Evolutionary conservation across 2,888 invertebrate genomes (phyloP).

Genomic region (Dendrolimus pini): DNA sequence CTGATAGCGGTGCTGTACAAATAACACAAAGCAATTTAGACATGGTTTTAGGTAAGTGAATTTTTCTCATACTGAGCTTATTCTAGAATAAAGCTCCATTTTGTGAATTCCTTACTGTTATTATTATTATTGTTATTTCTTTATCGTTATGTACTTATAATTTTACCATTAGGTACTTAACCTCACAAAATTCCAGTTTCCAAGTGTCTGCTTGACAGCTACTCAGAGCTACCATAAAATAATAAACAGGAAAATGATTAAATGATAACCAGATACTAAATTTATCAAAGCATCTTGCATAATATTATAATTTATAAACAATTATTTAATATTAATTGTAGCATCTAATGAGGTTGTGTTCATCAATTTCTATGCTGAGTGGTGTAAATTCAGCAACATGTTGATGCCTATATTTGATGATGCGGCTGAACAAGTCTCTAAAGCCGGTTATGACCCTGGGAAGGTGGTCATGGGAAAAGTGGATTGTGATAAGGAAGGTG

Average conservation of each 20-base stretch:
- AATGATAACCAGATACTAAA: too few relatives aligned
- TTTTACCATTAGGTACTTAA: not conserved
- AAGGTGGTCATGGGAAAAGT: slow-evolving; percentile 96
- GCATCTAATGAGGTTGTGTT: slow-evolving; percentile 97
- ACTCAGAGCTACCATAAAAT: too few relatives aligned
- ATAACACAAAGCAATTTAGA: slow-evolving; percentile 89
- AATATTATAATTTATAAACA: not conserved
- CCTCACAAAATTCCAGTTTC: not conserved
- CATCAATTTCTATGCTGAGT: slow-evolving; percentile 99
- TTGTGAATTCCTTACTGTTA: slow-evolving; percentile 8
- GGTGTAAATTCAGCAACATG: slow-evolving; percentile 99
- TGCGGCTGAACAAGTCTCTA: slow-evolving; percentile 90
- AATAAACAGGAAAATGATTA: too few relatives aligned
- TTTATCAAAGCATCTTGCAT: too few relatives aligned
- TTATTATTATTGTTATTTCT: slow-evolving; percentile 9
- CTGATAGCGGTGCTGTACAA: slow-evolving; percentile 88
- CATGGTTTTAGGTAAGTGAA: slow-evolving; percentile 85
- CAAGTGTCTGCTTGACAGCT: too few relatives aligned
- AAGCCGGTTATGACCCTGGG: slow-evolving; percentile 87
- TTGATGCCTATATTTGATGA: slow-evolving; percentile 98
- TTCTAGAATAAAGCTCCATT: slow-evolving; percentile 11
- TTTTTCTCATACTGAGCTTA: slow-evolving; percentile 15
- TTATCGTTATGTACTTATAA: not conserved
- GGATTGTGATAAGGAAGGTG: slow-evolving; percentile 95
- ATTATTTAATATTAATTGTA: slow-evolving; percentile 64